Evolutionary conservation across 2,797 vertebrate genomes (phyloP).

Genomic region (Mustela erminea): DNA sequence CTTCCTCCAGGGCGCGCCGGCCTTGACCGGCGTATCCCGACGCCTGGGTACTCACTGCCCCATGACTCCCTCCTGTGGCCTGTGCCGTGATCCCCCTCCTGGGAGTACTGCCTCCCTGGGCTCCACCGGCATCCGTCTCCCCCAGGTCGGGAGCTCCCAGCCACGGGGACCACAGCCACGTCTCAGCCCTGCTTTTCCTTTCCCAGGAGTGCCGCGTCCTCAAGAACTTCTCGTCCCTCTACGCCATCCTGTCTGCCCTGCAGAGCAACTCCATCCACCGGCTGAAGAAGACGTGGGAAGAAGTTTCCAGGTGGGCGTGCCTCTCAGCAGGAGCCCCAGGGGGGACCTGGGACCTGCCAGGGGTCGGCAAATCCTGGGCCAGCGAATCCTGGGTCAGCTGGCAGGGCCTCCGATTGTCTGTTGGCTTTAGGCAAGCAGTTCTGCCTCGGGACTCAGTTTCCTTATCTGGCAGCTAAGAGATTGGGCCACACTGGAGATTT

Average conservation of each 20-base stretch:
- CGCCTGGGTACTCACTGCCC: rapidly evolving
- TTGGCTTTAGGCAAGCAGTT: background rate
- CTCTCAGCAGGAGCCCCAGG: rapidly evolving
- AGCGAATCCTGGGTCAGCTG: background rate
- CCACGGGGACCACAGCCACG: rapidly evolving
- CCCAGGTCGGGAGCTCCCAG: background rate
- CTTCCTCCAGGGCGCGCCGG: background rate
- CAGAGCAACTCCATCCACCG: constrained; percentile 96
- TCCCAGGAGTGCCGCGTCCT: constrained; percentile 95
- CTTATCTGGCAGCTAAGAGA: rapidly evolving
- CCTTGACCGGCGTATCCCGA: rapidly evolving
- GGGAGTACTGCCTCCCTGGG: rapidly evolving
- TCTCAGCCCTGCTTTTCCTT: rapidly evolving
- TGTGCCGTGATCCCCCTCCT: background rate
- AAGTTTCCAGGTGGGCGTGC: constrained; percentile 92
- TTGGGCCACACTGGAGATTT: background rate
- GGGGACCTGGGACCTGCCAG: rapidly evolving
- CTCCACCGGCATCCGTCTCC: background rate
- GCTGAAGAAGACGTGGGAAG: constrained; percentile 96
- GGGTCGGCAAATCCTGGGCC: no score
- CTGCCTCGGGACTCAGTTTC: background rate
- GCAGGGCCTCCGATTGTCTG: rapidly evolving
- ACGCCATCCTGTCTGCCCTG: constrained; percentile 96
- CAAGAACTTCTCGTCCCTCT: constrained; percentile 97
- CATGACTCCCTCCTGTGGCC: rapidly evolving